Percentiles rank a stretch among this genome's conserved stretches.
Evolutionary conservation across 64 coral and sea anemone species (phyloP).

Genomic region (Porites australiensis): DNA sequence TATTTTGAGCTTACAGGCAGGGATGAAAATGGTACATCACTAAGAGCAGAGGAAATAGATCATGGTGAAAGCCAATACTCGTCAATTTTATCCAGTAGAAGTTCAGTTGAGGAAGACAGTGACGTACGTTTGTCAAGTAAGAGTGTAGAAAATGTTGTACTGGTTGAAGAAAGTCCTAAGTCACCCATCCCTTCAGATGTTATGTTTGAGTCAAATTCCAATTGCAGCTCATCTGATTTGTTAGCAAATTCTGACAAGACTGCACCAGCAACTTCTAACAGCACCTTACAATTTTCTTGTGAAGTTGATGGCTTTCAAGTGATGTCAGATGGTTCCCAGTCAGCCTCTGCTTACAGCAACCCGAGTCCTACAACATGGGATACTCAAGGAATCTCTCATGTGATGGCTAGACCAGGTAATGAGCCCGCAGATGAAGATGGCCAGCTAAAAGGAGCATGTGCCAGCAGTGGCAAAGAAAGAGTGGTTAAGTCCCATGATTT

Average conservation of each 20-base stretch:
- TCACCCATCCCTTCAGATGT: not conserved
- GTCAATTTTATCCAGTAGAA: not conserved
- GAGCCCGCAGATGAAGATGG: not conserved
- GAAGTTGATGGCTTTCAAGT: too few relatives aligned
- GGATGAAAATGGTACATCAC: not conserved
- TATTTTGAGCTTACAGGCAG: not conserved
- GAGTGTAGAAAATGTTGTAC: not conserved
- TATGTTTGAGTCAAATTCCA: not conserved
- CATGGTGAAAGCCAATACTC: not conserved
- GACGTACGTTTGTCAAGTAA: not conserved
- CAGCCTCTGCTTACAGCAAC: not conserved
- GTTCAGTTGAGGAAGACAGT: not conserved
- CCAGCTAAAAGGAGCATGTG: not conserved
- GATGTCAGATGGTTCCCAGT: not conserved
- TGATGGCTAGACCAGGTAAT: not conserved
- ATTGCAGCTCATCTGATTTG: not conserved
- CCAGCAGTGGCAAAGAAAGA: not conserved
- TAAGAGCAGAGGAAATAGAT: not conserved
- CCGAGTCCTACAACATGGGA: not conserved
- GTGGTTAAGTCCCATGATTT: not conserved
- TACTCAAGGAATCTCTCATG: not conserved
- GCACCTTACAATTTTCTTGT: not conserved
- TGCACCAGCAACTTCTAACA: not conserved
- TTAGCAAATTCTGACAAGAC: not conserved
- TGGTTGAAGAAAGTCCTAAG: not conserved